These are phyloP conservation scores for Laupala kohalensis DNA, from an alignment of 1,140 invertebrate genomes.

Conservation along the genomic window DNA sequence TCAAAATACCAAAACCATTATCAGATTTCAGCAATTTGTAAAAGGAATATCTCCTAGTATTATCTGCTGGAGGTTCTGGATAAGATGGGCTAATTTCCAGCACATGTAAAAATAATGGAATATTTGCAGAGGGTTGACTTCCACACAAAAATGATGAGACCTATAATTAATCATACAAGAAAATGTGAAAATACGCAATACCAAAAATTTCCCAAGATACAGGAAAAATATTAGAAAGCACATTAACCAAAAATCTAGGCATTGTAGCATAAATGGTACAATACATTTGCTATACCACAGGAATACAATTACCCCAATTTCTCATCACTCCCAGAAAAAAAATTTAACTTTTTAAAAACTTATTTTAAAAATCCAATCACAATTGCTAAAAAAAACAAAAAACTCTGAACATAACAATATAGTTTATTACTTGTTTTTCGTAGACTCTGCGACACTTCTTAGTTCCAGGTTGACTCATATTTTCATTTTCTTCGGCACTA, in stretches of 20 bases:
- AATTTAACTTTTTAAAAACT: background rate
- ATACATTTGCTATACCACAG: no score
- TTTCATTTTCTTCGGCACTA: conserved; percentile 25
- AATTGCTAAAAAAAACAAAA: background rate
- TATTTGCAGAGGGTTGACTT: background rate
- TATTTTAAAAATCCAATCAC: background rate
- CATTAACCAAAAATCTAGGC: no score
- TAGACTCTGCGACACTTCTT: conserved; percentile 58
- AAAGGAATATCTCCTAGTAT: background rate
- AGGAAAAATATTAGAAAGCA: no score
- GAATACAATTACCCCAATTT: no score
- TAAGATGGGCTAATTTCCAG: background rate
- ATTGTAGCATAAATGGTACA: no score
- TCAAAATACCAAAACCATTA: background rate
- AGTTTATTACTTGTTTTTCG: conserved; percentile 38
- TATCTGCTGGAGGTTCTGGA: background rate
- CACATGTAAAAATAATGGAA: background rate
- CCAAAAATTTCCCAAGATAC: no score
- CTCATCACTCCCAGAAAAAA: no score
- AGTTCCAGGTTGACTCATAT: conserved; percentile 43
- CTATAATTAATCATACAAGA: background rate
- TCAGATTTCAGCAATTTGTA: background rate
- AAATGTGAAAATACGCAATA: no score
- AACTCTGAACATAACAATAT: background rate
- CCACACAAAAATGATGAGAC: background rate